These are phyloP conservation scores for Nomada goodeniana DNA, from an alignment of 2,888 invertebrate species.

Conservation along the genomic window DNA sequence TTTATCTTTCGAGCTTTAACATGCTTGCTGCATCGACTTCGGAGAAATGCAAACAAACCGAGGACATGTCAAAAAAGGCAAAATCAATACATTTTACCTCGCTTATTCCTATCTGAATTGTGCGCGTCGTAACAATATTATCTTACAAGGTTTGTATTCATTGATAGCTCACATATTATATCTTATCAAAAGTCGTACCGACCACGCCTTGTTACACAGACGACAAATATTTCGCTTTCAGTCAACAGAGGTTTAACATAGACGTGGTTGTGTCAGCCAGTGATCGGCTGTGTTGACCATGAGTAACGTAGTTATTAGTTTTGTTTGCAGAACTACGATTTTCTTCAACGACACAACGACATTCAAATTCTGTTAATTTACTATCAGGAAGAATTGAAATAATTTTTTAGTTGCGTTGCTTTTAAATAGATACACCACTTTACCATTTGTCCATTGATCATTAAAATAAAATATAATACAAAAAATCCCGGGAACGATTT, in stretches of 20 bases:
- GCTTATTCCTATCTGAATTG: slow-evolving; percentile 12
- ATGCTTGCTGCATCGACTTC: neutral
- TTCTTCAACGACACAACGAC: neutral
- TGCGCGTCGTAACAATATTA: slow-evolving; percentile 21
- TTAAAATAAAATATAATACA: too few species aligned
- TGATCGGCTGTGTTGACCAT: neutral
- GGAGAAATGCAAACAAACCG: neutral
- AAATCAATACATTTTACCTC: slow-evolving; percentile 14
- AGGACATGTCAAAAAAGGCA: neutral
- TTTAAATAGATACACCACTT: too few species aligned
- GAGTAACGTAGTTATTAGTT: neutral
- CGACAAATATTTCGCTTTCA: slow-evolving; percentile 8
- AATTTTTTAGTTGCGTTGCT: too few species aligned
- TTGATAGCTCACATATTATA: slow-evolving; percentile 17
- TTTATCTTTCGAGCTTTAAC: slow-evolving; percentile 8
- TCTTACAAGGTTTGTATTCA: neutral
- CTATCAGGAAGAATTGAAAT: too few species aligned
- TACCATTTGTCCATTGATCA: too few species aligned
- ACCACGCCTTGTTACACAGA: slow-evolving; percentile 22
- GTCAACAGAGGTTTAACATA: neutral
- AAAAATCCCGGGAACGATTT: too few species aligned
- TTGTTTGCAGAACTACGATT: neutral
- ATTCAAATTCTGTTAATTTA: too few species aligned
- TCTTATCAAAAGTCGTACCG: slow-evolving; percentile 24
- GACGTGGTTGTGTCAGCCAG: neutral